phyloP scores from a whole-genome alignment of 2,888 invertebrate genomes.

The Malacosoma neustria region DNA sequence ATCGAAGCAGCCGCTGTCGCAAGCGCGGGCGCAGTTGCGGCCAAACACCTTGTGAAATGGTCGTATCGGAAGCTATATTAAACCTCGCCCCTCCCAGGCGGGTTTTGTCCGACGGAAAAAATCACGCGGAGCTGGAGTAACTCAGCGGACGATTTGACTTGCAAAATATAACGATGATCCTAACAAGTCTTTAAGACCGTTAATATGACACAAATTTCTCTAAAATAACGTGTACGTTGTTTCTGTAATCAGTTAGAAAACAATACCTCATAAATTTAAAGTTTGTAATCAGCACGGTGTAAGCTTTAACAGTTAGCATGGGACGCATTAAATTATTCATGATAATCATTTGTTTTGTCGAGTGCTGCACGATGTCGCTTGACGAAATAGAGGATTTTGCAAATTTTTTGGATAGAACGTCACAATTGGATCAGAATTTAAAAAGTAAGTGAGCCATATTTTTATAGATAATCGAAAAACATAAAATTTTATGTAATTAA shows the following conservation, averaged over 20 bases:
- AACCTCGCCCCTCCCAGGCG: slow-evolving; percentile 51
- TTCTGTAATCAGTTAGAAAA: slow-evolving; percentile 16
- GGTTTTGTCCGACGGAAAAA: slow-evolving; percentile 58
- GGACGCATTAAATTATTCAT: slow-evolving; percentile 33
- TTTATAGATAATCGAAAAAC: neutral
- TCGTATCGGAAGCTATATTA: slow-evolving; percentile 70
- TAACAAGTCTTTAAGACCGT: slow-evolving; percentile 24
- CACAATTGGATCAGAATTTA: slow-evolving; percentile 53
- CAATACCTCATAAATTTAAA: slow-evolving; percentile 25
- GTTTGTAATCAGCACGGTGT: neutral
- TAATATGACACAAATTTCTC: slow-evolving; percentile 41
- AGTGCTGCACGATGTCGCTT: slow-evolving; percentile 45
- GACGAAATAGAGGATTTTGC: slow-evolving; percentile 59
- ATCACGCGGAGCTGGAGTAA: slow-evolving; percentile 34
- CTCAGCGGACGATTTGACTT: slow-evolving; percentile 8
- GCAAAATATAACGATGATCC: neutral
- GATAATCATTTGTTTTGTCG: slow-evolving; percentile 37
- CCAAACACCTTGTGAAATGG: slow-evolving; percentile 68
- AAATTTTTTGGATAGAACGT: slow-evolving; percentile 51
- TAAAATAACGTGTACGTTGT: slow-evolving; percentile 27
- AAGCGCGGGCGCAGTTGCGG: slow-evolving; percentile 52
- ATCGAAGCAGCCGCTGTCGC: slow-evolving; percentile 41
- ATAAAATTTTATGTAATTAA: neutral
- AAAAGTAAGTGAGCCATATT: slow-evolving; percentile 46
- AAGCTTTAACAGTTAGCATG: slow-evolving; percentile 27